phyloP scores from a whole-genome alignment of 2,113 vertebrate species.

The Phyllopteryx taeniolatus region DNA sequence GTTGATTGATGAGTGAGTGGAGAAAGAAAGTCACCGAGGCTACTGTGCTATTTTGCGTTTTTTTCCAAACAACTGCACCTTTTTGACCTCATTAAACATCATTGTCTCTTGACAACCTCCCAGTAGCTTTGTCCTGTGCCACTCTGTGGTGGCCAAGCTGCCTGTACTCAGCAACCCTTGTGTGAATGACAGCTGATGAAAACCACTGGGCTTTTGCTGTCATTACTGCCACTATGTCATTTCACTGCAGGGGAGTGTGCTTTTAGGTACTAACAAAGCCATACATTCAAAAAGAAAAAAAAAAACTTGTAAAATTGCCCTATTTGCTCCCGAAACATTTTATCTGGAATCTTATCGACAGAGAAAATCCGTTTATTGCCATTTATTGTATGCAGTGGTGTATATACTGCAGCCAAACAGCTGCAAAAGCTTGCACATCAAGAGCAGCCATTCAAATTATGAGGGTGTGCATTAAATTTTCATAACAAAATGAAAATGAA shows the following conservation, averaged over 20 bases:
- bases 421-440: constrained; percentile 31
- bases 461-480: constrained; percentile 76
- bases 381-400: constrained; percentile 38
- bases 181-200: constrained; percentile 67
- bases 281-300: background rate
- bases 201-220: constrained; percentile 60
- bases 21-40: constrained; percentile 26
- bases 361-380: constrained; percentile 45
- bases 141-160: constrained; percentile 57
- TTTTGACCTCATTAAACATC: constrained; percentile 60
- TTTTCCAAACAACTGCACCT: constrained; percentile 17
- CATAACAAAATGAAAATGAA: constrained; percentile 65
- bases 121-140: constrained; percentile 61
- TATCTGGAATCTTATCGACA: constrained; percentile 63
- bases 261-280: constrained; percentile 63
- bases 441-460: constrained; percentile 58
- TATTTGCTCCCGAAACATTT: constrained; percentile 55
- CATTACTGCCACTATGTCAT: constrained; percentile 59
- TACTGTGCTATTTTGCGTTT: constrained; percentile 12
- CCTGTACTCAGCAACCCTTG: constrained; percentile 54
- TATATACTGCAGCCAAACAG: constrained; percentile 21
- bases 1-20: background rate
- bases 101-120: constrained; percentile 56
- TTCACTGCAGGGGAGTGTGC: constrained; percentile 65
- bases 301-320: constrained; percentile 54